Evolutionary conservation across 1,140 invertebrate genomes (phyloP), one percentile per base, ranked within the genome.

Genomic region (Zaprionus nigranus): DNA sequence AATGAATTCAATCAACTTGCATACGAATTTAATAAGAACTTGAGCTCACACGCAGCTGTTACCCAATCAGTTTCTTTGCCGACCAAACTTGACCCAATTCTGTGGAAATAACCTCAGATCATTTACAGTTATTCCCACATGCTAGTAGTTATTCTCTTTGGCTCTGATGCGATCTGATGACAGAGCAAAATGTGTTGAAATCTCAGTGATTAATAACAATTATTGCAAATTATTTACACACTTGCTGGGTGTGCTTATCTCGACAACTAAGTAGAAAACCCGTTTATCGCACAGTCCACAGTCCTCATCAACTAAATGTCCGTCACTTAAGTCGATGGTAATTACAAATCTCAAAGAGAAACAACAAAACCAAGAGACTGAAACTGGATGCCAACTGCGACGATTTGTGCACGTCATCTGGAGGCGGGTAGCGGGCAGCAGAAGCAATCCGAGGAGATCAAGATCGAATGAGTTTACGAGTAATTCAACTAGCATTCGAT

Each of bases 351-450:
- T 65, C 58, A 75, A 17, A 46, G 40, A 46, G 40, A 46, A 46
- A 17, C 40, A 43, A 46, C n/a, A 46, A 46, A 17, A 46, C 11
- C 3, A 17, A 46, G 40, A 63, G 73, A 78, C 51, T 67, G 62
- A 70, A 71, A 81, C 69, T 66, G 64, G 54, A 66, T 30, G 28
- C 75, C 36, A 72, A 86, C 22, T 24, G 46, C 46, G 40, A 46
- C 62, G 71, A 49, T 82, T 81, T 72, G 62, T 82, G 82, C 82
- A 78, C 69, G 81, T 86, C 82, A 86, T 85, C 77, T 51, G 75
- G 61, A 40, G 49, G 53, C 53, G 13, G 51, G 49, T 66, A 20
- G 60, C 62, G 73, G 54, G 67, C 58, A 85, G 79, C 58, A 69
- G 72, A 79, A 72, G 84, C 77, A 76, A 66, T 9, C n/a, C 5